Conservation (phyloP, 1,140 invertebrate genomes). For the Orchestia grillus region DNA sequence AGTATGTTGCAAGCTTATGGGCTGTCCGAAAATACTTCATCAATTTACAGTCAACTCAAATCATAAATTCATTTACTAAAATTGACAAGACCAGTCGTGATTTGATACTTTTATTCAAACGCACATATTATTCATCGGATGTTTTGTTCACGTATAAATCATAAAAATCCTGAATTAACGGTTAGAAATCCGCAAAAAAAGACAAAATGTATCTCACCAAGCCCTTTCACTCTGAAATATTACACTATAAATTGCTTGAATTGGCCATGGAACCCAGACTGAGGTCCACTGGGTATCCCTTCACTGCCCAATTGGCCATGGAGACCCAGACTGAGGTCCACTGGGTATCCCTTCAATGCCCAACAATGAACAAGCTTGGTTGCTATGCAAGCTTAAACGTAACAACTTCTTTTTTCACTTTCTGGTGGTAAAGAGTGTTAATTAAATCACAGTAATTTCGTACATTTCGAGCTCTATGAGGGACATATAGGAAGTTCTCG, state of each 20-base stretch:
- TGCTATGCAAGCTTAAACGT: too few relatives aligned
- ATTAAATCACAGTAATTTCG: too few relatives aligned
- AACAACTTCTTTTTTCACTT: too few relatives aligned
- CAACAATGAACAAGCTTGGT: background rate
- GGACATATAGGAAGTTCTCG: too few relatives aligned
- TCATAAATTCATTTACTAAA: background rate
- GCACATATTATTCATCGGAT: background rate
- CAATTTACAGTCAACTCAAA: background rate
- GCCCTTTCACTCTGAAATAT: background rate
- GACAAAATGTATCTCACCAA: background rate
- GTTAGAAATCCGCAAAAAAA: background rate
- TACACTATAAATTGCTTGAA: background rate
- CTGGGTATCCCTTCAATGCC: background rate
- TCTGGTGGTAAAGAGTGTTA: too few relatives aligned
- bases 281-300: background rate
- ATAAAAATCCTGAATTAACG: background rate
- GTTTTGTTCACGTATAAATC: background rate
- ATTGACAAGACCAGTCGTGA: background rate
- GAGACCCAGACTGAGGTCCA: background rate
- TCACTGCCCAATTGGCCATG: background rate
- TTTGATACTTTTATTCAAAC: background rate
- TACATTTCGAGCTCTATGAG: too few relatives aligned
- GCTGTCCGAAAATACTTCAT: background rate
- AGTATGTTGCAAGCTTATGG: background rate
- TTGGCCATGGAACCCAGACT: background rate